These are phyloP conservation scores for Chanos chanos DNA, from an alignment of 2,797 vertebrate species.

Conservation along the genomic window DNA sequence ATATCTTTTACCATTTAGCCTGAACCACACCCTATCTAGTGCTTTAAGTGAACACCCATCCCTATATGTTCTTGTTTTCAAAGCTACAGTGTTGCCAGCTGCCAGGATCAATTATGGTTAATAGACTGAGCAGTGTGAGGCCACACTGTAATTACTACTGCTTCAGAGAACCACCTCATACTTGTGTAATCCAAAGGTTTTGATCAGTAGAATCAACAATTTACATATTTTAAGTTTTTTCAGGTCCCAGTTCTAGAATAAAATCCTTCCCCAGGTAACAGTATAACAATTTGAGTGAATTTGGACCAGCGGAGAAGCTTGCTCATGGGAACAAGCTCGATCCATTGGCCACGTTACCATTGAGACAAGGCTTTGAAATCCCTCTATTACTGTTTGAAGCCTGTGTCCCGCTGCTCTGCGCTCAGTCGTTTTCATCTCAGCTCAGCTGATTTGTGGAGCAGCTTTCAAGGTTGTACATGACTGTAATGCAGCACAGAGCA, in stretches of 20 bases:
- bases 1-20: too few relatives aligned
- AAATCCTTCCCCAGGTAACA: conserved; percentile 14
- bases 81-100: conserved; percentile 29
- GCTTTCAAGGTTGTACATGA: too few relatives aligned
- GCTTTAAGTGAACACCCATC: conserved; percentile 40
- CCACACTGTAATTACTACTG: conserved; percentile 48
- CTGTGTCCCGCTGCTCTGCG: conserved; percentile 49
- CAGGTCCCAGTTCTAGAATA: conserved; percentile 23
- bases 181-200: conserved; percentile 39
- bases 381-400: conserved; percentile 58
- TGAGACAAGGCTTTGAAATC: conserved; percentile 55
- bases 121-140: conserved; percentile 42
- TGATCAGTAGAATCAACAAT: conserved; percentile 32
- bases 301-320: conserved; percentile 2
- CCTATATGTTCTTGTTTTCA: conserved; percentile 43
- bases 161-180: conserved; percentile 48
- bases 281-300: conserved; percentile 20
- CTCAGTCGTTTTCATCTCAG: too few relatives aligned
- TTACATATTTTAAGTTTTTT: too few relatives aligned
- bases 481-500: too few relatives aligned
- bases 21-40: conserved; percentile 39
- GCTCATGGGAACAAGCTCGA: background rate
- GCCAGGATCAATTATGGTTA: conserved; percentile 40
- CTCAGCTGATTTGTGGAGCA: too few relatives aligned
- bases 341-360: conserved; percentile 5